phyloP scores from a whole-genome alignment of 2,888 invertebrate species.

The Eristalis arbustorum region DNA sequence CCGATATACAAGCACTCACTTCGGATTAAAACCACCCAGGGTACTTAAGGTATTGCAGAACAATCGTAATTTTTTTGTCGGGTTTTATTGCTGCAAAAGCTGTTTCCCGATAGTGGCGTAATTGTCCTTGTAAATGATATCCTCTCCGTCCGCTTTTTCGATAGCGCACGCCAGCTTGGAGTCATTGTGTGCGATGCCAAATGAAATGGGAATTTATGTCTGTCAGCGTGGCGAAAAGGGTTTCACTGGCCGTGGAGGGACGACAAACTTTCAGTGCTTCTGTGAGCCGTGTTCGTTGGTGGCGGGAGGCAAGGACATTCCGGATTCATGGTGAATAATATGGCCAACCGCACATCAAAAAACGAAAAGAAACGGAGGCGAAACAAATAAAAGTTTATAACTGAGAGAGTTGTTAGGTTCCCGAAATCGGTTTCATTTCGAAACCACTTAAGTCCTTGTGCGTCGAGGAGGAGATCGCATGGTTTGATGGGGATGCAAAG shows the following conservation, averaged over 20 bases:
- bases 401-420: neutral
- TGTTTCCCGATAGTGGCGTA: slow-evolving; percentile 37
- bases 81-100: slow-evolving; percentile 5
- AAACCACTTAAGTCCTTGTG: neutral
- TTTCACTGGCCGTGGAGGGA: neutral
- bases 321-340: neutral
- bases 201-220: slow-evolving; percentile 63
- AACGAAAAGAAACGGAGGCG: neutral
- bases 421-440: neutral
- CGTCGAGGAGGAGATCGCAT: neutral
- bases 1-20: neutral
- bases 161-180: slow-evolving; percentile 16
- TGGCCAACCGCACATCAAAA: neutral
- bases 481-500: neutral
- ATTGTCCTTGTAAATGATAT: slow-evolving; percentile 51
- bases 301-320: neutral
- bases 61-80: slow-evolving; percentile 21
- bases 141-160: neutral
- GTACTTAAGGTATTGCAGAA: slow-evolving; percentile 28
- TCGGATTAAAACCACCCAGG: slow-evolving; percentile 7
- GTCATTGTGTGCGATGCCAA: slow-evolving; percentile 44
- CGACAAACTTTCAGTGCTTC: neutral
- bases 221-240: slow-evolving; percentile 1
- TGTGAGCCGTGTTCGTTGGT: neutral
- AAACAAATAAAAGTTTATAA: neutral